These are phyloP conservation scores for Gymnocypris eckloni DNA, from an alignment of 2,797 vertebrate genomes.

Conservation along the genomic window DNA sequence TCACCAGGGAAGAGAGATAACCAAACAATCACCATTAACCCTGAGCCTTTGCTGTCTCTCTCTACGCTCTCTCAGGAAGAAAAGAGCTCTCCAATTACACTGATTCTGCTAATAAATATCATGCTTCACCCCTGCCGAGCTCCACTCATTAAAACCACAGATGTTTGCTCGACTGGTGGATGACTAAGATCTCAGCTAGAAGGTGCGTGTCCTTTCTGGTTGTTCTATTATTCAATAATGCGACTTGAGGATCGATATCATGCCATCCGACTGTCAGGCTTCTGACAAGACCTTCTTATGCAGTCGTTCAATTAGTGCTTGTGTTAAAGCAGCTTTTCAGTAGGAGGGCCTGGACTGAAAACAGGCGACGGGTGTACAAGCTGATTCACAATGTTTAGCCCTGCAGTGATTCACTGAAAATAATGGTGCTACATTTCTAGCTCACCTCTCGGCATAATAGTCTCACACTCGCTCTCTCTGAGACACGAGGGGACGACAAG, in stretches of 20 bases:
- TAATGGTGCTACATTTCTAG: conserved; percentile 42
- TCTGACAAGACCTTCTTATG: background rate
- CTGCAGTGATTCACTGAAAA: conserved; percentile 52
- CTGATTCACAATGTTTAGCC: conserved; percentile 46
- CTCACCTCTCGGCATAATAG: conserved; percentile 36
- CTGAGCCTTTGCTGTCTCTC: conserved; percentile 32
- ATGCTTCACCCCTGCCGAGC: conserved; percentile 38
- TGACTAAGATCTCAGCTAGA: conserved; percentile 19
- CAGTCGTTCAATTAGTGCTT: conserved; percentile 65
- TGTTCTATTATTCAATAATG: conserved; percentile 33
- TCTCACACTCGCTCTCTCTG: conserved; percentile 33
- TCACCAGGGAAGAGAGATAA: conserved; percentile 59
- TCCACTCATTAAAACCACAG: conserved; percentile 50
- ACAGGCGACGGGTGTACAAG: conserved; percentile 57
- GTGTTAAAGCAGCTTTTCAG: conserved; percentile 72
- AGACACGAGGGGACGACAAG: conserved; percentile 40
- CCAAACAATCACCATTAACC: conserved; percentile 54
- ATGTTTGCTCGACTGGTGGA: conserved; percentile 38
- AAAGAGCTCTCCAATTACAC: conserved; percentile 49
- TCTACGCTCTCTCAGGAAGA: conserved; percentile 18
- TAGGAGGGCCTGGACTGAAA: conserved; percentile 53
- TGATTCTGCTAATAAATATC: conserved; percentile 53
- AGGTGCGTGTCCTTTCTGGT: conserved; percentile 10
- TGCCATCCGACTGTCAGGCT: conserved; percentile 20
- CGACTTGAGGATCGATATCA: conserved; percentile 5